Evolutionary conservation across 2,113 vertebrate genomes (phyloP).

Genomic region (Toxotes jaculatrix): DNA sequence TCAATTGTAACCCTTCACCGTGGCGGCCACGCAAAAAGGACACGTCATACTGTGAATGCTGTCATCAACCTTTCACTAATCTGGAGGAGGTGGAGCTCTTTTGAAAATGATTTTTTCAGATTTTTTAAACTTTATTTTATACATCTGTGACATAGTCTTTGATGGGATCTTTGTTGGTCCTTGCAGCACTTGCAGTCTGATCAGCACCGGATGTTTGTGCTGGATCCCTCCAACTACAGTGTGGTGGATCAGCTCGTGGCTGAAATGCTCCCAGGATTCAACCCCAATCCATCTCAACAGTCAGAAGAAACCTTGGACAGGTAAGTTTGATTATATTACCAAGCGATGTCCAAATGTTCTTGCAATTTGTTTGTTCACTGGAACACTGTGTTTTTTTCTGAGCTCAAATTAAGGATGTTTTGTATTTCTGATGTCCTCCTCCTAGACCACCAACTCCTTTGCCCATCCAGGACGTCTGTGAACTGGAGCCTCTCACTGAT

Average conservation of each 20-base stretch:
- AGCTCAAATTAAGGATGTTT: background rate
- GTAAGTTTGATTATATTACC: conserved; percentile 45
- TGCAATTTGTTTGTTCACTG: background rate
- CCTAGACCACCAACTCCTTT: conserved; percentile 58
- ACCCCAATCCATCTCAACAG: conserved; percentile 42
- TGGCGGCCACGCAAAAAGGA: conserved; percentile 77
- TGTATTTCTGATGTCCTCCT: background rate
- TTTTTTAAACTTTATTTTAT: background rate
- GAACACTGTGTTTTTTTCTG: background rate
- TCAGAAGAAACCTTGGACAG: conserved; percentile 46
- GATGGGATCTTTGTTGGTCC: background rate
- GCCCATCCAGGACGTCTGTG: conserved; percentile 36
- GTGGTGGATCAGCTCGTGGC: conserved; percentile 83
- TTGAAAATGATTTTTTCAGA: background rate
- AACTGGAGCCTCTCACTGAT: conserved; percentile 69
- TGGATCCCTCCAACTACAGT: conserved; percentile 78
- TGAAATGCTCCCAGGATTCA: conserved; percentile 78
- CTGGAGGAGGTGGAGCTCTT: conserved; percentile 81
- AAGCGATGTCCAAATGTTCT: background rate
- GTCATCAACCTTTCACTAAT: conserved; percentile 85
- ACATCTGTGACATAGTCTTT: background rate
- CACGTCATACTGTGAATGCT: conserved; percentile 90
- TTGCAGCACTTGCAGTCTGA: conserved; percentile 88
- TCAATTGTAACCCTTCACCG: conserved; percentile 59
- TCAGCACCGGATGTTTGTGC: conserved; percentile 84